A percentile compares a stretch with the other conserved stretches of the same genome.
These are phyloP conservation scores for Himalopsyche tibetana DNA, from an alignment of 2,888 invertebrate species.

Conservation along the genomic window DNA sequence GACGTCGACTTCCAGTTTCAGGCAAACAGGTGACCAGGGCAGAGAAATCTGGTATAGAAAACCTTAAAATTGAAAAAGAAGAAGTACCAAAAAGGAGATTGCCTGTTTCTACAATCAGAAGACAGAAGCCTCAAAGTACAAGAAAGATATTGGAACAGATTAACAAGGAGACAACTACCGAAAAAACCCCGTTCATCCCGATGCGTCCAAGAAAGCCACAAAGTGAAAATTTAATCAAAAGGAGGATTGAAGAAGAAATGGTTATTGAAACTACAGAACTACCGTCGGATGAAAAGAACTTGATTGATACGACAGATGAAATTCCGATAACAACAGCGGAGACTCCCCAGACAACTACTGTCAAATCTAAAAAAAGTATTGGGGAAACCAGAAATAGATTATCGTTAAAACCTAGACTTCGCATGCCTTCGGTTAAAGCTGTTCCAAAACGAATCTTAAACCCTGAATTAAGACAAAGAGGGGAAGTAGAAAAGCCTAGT, in stretches of 20 bases:
- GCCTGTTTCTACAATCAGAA: constrained; percentile 45
- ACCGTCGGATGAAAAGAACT: constrained; percentile 65
- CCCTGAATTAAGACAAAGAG: constrained; percentile 45
- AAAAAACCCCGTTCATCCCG: constrained; percentile 50
- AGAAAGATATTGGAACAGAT: constrained; percentile 67
- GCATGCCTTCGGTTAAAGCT: constrained; percentile 63
- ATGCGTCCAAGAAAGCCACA: constrained; percentile 67
- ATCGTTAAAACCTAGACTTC: constrained; percentile 63
- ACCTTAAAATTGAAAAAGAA: constrained; percentile 36
- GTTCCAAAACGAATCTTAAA: constrained; percentile 60
- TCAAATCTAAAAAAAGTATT: constrained; percentile 59
- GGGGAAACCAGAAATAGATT: constrained; percentile 57
- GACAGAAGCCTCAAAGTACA: constrained; percentile 60
- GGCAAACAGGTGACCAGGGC: constrained; percentile 49
- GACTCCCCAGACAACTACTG: constrained; percentile 65
- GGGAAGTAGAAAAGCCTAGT: neutral
- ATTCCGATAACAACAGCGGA: constrained; percentile 66
- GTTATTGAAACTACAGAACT: constrained; percentile 53
- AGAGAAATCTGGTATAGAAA: neutral
- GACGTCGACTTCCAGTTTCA: constrained; percentile 60
- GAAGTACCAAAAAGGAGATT: constrained; percentile 55
- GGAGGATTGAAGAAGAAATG: constrained; percentile 51
- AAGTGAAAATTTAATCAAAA: constrained; percentile 65
- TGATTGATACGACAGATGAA: constrained; percentile 60
- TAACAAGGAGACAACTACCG: constrained; percentile 58